Evolutionary conservation across 2,888 invertebrate species (phyloP).

Genomic region (Lutraria lutraria): DNA sequence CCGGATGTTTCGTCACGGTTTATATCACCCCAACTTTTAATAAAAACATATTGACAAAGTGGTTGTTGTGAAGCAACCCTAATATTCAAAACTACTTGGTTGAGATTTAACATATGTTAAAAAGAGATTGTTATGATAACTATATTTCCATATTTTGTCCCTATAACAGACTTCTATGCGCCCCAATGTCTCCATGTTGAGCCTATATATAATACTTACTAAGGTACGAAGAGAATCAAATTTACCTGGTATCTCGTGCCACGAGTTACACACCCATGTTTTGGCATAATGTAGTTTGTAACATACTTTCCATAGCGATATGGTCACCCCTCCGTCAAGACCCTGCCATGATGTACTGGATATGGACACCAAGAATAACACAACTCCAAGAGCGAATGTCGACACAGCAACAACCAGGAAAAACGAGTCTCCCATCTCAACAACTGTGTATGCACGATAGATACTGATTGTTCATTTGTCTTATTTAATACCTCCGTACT

Average conservation of each 20-base stretch:
- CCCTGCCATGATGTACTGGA: slow-evolving; percentile 69
- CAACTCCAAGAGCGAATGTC: slow-evolving; percentile 62
- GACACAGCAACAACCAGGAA: slow-evolving; percentile 64
- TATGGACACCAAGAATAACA: slow-evolving; percentile 62
- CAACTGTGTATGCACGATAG: background rate
- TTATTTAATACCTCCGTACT: background rate
- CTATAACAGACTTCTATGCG: no score
- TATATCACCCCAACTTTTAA: no score
- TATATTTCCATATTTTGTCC: no score
- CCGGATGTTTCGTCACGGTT: no score
- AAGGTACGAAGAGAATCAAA: background rate
- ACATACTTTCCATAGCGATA: slow-evolving; percentile 68
- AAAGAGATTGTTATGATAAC: no score
- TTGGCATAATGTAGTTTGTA: slow-evolving; percentile 53
- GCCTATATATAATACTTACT: no score
- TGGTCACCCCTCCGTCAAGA: slow-evolving; percentile 55
- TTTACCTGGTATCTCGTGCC: slow-evolving; percentile 66
- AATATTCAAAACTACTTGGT: no score
- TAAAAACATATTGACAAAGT: no score
- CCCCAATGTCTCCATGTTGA: no score
- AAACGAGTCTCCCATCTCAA: slow-evolving; percentile 56
- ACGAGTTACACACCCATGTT: slow-evolving; percentile 61
- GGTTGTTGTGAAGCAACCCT: no score
- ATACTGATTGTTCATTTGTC: background rate
- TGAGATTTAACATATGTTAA: no score